Base-by-base conservation (phyloP, 2,888 invertebrate species). In the Amphipoea oculea region DNA sequence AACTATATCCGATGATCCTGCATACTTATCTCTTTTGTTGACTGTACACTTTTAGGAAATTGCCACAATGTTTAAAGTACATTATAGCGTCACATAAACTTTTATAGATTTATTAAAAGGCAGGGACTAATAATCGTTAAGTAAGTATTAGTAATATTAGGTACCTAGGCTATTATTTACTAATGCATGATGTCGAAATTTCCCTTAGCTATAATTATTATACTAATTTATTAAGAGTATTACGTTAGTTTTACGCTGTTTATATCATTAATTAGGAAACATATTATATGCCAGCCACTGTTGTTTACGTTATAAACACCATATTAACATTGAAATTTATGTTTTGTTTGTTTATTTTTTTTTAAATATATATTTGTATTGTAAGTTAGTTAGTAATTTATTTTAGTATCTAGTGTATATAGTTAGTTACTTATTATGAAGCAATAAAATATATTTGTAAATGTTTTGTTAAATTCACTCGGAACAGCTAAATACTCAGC, bases 151-250 rank as follows among this genome's bases (percentile, higher is more conserved):
- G 36, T 75, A 17, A 60, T 66, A 57, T 57, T 57, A 57, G n/a
- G 57, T 40, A 42, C 23, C 29, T 29, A 29, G 29, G 29, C 62
- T 57, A 70, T 29, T 73, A 48, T 14, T n/a, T 57, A 42, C 5
- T 77, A 71, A 70, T 70, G 69, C 42, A 73, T 84, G 57, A 60
- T 14, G 40, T 70, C 1, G 17, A 48, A 78, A 82, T 73, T 79
- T 84, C 79, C 84, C 79, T 36, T 42, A 62, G 70, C 79, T 63
- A n/a, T 71, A 67, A 79, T 82, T 11, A 79, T 82, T 11, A 62
- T 67, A 60, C 29, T 57, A 63, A 62, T 20, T 68, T 69, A 76
- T 42, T 68, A 48, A 65, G 54, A n/a, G 7, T 79, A 11, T 2
- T 36, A 9, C 5, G 9, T 20, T 65, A 36, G 36, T 3, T 36